These are phyloP conservation scores for Samia ricini DNA, from an alignment of 1,140 invertebrate species.

Conservation along the genomic window DNA sequence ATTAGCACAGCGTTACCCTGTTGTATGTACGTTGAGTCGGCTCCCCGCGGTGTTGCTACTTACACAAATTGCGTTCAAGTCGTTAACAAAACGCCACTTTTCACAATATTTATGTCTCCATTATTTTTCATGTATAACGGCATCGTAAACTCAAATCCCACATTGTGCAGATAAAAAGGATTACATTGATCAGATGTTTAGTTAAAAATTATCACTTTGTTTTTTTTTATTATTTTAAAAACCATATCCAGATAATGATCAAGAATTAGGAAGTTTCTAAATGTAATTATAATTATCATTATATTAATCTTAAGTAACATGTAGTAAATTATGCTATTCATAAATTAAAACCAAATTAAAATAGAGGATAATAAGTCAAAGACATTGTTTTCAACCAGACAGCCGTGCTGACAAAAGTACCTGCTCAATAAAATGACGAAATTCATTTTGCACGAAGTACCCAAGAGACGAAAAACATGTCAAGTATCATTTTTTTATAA, in stretches of 20 bases:
- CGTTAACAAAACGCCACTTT: conserved; percentile 73
- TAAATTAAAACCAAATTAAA: conserved; percentile 26
- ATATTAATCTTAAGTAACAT: neutral
- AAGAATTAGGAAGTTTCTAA: neutral
- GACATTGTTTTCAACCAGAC: conserved; percentile 25
- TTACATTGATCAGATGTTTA: conserved; percentile 12
- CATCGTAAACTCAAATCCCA: conserved; percentile 48
- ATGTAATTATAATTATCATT: conserved; percentile 7
- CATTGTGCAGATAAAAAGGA: conserved; percentile 36
- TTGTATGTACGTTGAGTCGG: conserved; percentile 33
- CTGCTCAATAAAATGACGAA: conserved; percentile 50
- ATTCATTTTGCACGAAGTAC: conserved; percentile 68
- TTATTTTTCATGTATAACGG: conserved; percentile 67
- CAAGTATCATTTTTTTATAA: conserved; percentile 70
- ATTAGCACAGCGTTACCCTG: conserved; percentile 55
- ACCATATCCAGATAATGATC: neutral
- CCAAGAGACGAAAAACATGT: conserved; percentile 68
- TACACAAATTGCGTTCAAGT: conserved; percentile 56
- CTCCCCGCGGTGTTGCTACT: conserved; percentile 59
- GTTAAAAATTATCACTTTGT: neutral
- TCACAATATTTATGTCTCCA: conserved; percentile 73
- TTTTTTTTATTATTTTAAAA: neutral
- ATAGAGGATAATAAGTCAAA: conserved; percentile 25
- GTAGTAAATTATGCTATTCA: neutral
- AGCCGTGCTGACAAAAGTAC: neutral